Evolutionary conservation across 2,113 vertebrate genomes (phyloP), one percentile per base, ranked within the genome.

Genomic region (Eolophus roseicapilla): DNA sequence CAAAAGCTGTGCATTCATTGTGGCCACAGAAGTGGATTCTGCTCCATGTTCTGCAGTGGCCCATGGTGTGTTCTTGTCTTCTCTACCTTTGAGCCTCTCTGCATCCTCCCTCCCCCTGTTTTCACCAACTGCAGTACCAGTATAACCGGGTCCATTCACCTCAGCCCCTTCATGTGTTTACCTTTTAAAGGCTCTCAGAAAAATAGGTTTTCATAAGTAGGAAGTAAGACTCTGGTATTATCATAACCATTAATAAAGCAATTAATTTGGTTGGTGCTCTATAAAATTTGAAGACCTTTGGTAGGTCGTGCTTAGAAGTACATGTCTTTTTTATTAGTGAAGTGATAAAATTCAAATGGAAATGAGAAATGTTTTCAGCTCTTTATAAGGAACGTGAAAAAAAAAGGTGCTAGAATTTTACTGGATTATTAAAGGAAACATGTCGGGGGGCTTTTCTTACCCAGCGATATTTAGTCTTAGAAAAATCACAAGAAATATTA

Each of bases 191-290:
- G 11, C 37, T 90, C 79, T 78, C 43, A 29, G 74, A 90, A 60
- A 88, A 78, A 73, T 47, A 87, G 62, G 47, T 55, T 96, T 93
- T 53, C 71, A n/a, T 35, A 73, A 91, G 47, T 29, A 86, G 57
- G 28, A 93, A 75, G 50, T 52, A 47, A 91, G 88, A 49, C 39
- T 92, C 92, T 95, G 71, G 43, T 13, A 80, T 97, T 95, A 90
- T 95, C 88, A 39, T 81, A 65, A 55, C 78, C 20, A 31, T 95
- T 97, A 97, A 92, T 95, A 93, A 96, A 89, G 88, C 92, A 95
- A 91, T 93, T 97, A 93, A 93, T 86, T 85, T 91, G 39, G 65
- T 92, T 55, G 15, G 3, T 69, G 62, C 0, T 0, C 84, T 94
- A 31, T 81, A 94, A 93, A 92, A 93, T 88, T 95, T 2, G 0